phyloP scores from a whole-genome alignment of 2,888 invertebrate genomes.

The Caenorhabditis doughertyi region DNA sequence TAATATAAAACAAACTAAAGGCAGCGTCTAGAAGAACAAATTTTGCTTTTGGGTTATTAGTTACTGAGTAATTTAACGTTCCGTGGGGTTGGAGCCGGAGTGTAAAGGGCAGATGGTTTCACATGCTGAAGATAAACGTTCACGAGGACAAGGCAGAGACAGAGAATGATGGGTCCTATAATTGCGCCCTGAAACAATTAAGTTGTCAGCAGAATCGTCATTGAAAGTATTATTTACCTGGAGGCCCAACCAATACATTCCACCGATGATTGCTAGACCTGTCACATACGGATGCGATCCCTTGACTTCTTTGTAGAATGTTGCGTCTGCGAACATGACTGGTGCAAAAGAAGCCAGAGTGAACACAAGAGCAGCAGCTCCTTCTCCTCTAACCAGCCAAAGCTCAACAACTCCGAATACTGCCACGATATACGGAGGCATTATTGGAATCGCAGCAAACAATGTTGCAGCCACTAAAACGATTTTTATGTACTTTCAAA shows the following conservation, averaged over 20 bases:
- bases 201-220: background rate
- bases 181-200: constrained; percentile 89
- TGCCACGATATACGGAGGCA: constrained; percentile 96
- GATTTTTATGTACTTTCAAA: background rate
- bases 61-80: constrained; percentile 23
- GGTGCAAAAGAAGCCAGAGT: constrained; percentile 91
- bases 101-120: constrained; percentile 59
- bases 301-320: constrained; percentile 97
- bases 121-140: constrained; percentile 85
- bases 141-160: constrained; percentile 94
- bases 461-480: constrained; percentile 91
- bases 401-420: constrained; percentile 95
- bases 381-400: constrained; percentile 88
- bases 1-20: background rate
- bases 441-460: constrained; percentile 95
- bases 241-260: constrained; percentile 96
- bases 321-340: constrained; percentile 93
- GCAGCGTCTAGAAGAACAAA: constrained; percentile 6
- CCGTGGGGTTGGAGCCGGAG: constrained; percentile 42
- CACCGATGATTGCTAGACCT: constrained; percentile 96
- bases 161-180: constrained; percentile 94
- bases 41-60: background rate
- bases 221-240: constrained; percentile 82
- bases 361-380: constrained; percentile 87
- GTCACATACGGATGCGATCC: constrained; percentile 97